phyloP scores from a whole-genome alignment of 2,797 vertebrate species.

The Pseudochromis fuscus region DNA sequence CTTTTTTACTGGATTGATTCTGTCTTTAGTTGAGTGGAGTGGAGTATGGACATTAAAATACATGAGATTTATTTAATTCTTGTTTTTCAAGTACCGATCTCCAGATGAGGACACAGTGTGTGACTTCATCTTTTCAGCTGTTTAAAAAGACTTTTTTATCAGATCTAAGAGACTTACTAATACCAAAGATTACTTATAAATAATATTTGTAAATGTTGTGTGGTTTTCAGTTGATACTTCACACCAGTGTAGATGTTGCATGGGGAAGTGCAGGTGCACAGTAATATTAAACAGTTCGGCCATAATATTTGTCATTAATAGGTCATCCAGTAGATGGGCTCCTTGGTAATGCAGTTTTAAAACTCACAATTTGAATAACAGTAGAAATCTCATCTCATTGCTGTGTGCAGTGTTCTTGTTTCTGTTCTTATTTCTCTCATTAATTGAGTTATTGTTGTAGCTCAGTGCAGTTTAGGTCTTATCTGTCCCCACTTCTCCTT shows the following conservation, averaged over 20 bases:
- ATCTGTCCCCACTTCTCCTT: not conserved
- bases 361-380: not conserved
- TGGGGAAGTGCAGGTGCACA: too few species aligned
- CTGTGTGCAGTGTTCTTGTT: not conserved
- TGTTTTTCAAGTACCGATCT: conserved; percentile 4
- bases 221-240: too few species aligned
- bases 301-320: too few species aligned
- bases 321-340: not conserved
- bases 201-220: too few species aligned
- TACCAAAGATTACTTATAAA: too few species aligned
- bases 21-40: not conserved
- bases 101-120: not conserved
- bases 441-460: not conserved
- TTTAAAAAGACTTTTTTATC: not conserved
- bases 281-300: too few species aligned
- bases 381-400: not conserved
- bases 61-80: not conserved
- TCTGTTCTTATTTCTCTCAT: not conserved
- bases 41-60: not conserved
- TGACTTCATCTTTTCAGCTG: not conserved
- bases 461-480: not conserved
- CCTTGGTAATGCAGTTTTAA: conserved; percentile 2
- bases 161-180: not conserved
- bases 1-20: not conserved
- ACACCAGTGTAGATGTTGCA: too few species aligned